These are phyloP conservation scores for Eledone cirrhosa DNA, from an alignment of 2,888 invertebrate species.

Conservation along the genomic window DNA sequence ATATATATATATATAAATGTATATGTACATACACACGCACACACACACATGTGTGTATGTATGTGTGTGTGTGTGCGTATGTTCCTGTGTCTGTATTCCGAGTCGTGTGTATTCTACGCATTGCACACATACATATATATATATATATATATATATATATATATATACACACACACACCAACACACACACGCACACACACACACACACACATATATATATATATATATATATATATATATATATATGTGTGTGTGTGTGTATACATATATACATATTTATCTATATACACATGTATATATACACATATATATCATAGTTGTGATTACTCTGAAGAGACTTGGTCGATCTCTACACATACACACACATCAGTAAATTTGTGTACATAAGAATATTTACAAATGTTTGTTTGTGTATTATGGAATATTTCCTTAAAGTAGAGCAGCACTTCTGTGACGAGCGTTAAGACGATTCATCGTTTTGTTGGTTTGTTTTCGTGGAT, in stretches of 20 bases:
- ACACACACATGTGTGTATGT: background rate
- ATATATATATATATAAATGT: no score
- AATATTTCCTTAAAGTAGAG: no score
- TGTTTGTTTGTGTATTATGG: no score
- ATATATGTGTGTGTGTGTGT: background rate
- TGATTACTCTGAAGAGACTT: no score
- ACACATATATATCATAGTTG: background rate
- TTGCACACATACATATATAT: background rate
- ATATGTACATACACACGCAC: no score
- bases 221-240: constrained; percentile 7
- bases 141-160: background rate
- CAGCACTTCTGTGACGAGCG: no score
- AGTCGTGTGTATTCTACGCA: background rate
- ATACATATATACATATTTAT: background rate
- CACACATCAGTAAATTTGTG: no score
- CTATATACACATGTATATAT: background rate
- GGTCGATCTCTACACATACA: no score
- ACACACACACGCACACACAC: background rate
- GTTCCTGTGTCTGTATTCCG: background rate
- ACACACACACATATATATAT: background rate
- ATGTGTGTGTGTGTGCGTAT: background rate
- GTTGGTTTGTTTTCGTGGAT: no score
- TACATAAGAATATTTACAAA: no score
- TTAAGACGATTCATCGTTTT: no score
- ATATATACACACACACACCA: background rate